A percentile compares a stretch with the other conserved stretches of the same genome.
phyloP scores from a whole-genome alignment of 1,140 invertebrate species.

The Ostrea edulis region DNA sequence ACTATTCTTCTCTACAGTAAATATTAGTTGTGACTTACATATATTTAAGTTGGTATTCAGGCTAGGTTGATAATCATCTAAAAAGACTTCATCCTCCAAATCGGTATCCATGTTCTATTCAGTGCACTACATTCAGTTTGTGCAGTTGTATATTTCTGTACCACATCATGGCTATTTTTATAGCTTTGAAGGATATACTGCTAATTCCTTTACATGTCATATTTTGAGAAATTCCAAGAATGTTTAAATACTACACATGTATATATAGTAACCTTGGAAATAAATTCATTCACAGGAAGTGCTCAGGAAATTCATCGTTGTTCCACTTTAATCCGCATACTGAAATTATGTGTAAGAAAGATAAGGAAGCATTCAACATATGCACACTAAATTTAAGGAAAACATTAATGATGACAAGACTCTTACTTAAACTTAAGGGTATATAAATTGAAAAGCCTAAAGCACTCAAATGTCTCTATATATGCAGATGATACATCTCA shows the following conservation, averaged over 20 bases:
- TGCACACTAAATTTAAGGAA: not conserved
- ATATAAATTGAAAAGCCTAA: too few relatives aligned
- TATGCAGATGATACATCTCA: too few relatives aligned
- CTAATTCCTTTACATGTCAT: too few relatives aligned
- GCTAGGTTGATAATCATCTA: not conserved
- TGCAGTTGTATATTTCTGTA: too few relatives aligned
- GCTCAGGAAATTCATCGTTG: not conserved
- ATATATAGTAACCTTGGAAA: not conserved
- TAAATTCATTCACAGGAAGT: slow-evolving; percentile 1
- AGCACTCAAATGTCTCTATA: too few relatives aligned
- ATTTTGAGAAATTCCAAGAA: too few relatives aligned
- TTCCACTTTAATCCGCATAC: not conserved
- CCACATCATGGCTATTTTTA: too few relatives aligned
- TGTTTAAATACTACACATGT: too few relatives aligned
- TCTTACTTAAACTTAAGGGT: not conserved
- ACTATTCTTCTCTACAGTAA: not conserved
- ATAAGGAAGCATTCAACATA: not conserved
- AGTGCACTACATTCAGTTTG: not conserved
- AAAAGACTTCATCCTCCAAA: slow-evolving; percentile 6
- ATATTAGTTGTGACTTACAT: not conserved
- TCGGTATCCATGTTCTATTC: not conserved
- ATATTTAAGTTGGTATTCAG: not conserved
- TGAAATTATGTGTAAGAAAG: not conserved
- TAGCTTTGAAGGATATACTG: too few relatives aligned
- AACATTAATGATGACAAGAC: not conserved